Percentiles rank a stretch among this genome's conserved stretches.
Evolutionary conservation across 2,797 vertebrate species (phyloP).

Genomic region (Chelmon rostratus): DNA sequence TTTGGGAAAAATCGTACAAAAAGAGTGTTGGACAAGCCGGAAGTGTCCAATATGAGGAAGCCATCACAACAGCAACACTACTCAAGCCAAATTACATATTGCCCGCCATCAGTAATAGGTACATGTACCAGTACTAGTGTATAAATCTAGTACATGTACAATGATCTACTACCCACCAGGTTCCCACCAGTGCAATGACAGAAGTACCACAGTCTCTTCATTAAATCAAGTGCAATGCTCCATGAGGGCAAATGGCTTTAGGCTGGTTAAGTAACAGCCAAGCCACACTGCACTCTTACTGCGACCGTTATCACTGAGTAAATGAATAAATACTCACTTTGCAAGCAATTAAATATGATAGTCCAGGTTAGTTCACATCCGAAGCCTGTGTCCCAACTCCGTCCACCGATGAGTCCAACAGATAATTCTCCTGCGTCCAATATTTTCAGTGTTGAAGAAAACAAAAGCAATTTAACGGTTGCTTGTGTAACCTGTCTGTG

Average conservation of each 20-base stretch:
- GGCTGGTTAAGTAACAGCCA: slow-evolving; percentile 12
- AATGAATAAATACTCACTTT: slow-evolving; percentile 38
- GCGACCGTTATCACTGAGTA: not conserved
- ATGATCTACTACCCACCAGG: slow-evolving; percentile 26
- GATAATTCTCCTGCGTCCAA: not conserved
- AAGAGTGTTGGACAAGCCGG: not conserved
- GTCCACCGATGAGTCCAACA: not conserved
- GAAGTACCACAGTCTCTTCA: slow-evolving; percentile 36
- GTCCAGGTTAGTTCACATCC: slow-evolving; percentile 19
- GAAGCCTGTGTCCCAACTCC: not conserved
- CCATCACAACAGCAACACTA: slow-evolving; percentile 5
- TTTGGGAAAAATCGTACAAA: not conserved
- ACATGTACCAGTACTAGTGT: slow-evolving; percentile 22
- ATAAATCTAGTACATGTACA: slow-evolving; percentile 17
- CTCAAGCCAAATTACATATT: slow-evolving; percentile 22
- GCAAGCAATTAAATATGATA: not conserved
- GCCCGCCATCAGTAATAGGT: slow-evolving; percentile 25
- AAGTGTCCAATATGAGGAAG: not conserved
- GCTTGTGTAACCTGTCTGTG: not conserved
- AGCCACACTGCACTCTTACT: not conserved
- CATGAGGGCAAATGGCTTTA: slow-evolving; percentile 33
- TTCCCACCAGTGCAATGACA: slow-evolving; percentile 55
- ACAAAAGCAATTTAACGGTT: not conserved
- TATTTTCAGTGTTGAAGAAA: not conserved
- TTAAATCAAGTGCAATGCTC: slow-evolving; percentile 36